Evolutionary conservation across 1,140 invertebrate species (phyloP).

Genomic region (Atta colombica): DNA sequence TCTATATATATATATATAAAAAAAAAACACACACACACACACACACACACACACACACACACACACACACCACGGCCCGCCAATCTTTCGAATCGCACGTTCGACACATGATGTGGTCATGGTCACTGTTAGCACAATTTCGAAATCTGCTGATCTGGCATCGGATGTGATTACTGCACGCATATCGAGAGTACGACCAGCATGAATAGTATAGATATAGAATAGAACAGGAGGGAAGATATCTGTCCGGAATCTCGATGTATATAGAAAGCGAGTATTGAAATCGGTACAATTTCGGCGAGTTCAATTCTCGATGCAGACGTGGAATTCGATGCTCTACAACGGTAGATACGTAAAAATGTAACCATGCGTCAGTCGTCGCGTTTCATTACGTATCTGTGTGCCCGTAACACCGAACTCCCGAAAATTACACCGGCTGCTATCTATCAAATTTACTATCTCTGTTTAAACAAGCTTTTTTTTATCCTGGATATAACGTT

Average conservation of each 20-base stretch:
- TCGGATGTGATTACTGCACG: constrained; percentile 3
- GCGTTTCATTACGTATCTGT: constrained; percentile 30
- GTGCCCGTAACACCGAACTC: background rate
- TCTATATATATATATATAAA: background rate
- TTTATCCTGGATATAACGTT: background rate
- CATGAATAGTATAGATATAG: background rate
- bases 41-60: no score
- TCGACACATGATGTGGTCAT: constrained; percentile 37
- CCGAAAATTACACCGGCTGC: constrained; percentile 8
- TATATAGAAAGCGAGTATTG: constrained; percentile 11
- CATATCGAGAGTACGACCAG: constrained; percentile 9
- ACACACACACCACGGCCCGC: background rate
- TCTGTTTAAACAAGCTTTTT: background rate
- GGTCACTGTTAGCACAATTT: constrained; percentile 32
- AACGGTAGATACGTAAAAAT: constrained; percentile 2
- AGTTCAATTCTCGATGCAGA: constrained; percentile 40
- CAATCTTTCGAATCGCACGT: constrained; percentile 34
- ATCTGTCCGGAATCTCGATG: background rate
- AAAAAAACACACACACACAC: no score
- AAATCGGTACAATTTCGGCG: constrained; percentile 12
- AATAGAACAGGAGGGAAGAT: background rate
- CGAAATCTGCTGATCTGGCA: constrained; percentile 28
- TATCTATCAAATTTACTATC: background rate
- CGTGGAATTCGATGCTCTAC: background rate
- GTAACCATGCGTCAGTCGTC: constrained; percentile 22